Base-by-base conservation (phyloP, 2,797 vertebrate species). In the Sitta carolinensis region DNA sequence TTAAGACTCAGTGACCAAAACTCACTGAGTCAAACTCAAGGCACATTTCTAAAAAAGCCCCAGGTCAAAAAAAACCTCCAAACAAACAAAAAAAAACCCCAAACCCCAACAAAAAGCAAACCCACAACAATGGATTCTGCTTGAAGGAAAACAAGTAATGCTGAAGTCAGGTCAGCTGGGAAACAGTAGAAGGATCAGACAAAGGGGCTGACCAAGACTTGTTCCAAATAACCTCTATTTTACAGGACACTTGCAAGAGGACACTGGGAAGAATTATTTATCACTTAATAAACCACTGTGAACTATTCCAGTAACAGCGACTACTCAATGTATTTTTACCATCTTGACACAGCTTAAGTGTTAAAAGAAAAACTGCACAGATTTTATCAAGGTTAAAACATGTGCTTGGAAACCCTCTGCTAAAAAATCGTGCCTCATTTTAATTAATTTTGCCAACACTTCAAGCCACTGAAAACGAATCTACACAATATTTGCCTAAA, bases 361-460 rank as follows among this genome's bases (percentile, higher is more conserved):
- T 42, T 91, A 84, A 54, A 83, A 94, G 69, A 58, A 85, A 94
- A 84, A 70, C 55, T 23, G 50, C 59, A 57, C 0, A 2, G 77
- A 78, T 85, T 76, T 93, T 70, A 84, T 34, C 74, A 70, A 82
- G 77, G 67, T 61, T 90, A 70, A 91, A 94, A 50, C 7, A 58
- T 0, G 14, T 47, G 32, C 32, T 82, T 21, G 67, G 66, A 78
- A 89, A 86, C 26, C 38, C 11, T 57, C 26, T 23, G 67, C 10
- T 79, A 74, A 68, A 94, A 69, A 84, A 29, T 4, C 16, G 2
- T 1, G 16, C 12, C 62, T 45, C 22, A 3, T 55, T 94, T 55
- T 59, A 51, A 61, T 47, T 47, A 20, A 58, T 67, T 86, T 61
- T 1, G 1, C 62, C 48, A 68, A 29, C 16, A 27, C 32, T 83